Evolutionary conservation across 2,888 invertebrate genomes (phyloP), one percentile per base, ranked within the genome.

Genomic region (Drosophila siamana): DNA sequence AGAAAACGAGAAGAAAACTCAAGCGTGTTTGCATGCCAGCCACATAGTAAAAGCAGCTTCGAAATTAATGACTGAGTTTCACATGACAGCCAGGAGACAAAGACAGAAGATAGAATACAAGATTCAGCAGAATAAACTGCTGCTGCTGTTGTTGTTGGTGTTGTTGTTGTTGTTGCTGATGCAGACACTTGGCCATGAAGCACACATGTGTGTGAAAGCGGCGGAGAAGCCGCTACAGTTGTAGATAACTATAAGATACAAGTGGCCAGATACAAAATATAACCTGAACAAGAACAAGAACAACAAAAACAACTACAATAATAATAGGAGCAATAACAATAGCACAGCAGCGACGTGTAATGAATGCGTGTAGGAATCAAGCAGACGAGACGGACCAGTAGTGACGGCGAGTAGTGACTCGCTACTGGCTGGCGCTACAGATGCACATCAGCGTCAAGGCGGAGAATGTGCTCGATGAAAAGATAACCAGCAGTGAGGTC

Each of bases 61-160:
- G 76, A 87, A 87, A 82, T 85, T 88, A 83, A 83, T 83, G 83
- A 70, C 83, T 69, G 68, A 87, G 83, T 86, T 83, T 87, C 82
- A 83, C 82, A 83, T 82, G 86, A 61, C 54, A 52, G 44, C 55
- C 43, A 48, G 8, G 4, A 30, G 16, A 44, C 40, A 16, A 15
- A 13, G 30, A 28, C 26, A 22, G 13, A 8, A 46, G 33, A 28
- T 22, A 24, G 44, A 55, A 43, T 19, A 33, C 22, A 44, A 11
- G n/a, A 28, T 2, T 2, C 19, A 30, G 30, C 30, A 41, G 28
- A 57, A 40, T 11, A 24, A 33, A 15, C 36, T 15, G 24, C 28
- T 9, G 13, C 16, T 24, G 24, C 6, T 36, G 36, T 16, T 28
- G 28, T 5, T 16, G 30, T n/a, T 33, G 1, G 4, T 24, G 44